phyloP scores from a whole-genome alignment of 2,113 vertebrate genomes.

The Elaphurus davidianus region DNA sequence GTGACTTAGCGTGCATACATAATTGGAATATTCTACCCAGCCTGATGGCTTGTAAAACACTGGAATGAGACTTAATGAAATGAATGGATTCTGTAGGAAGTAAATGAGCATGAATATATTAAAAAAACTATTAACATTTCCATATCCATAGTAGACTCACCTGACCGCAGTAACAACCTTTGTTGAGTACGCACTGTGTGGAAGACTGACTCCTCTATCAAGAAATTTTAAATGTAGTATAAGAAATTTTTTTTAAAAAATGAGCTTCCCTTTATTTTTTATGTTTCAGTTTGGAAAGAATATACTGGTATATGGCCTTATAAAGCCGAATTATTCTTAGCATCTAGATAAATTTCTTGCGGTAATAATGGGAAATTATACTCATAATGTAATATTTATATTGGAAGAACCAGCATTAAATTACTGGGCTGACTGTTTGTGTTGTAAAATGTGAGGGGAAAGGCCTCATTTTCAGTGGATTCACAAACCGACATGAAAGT shows the following conservation, averaged over 20 bases:
- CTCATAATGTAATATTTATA: constrained; percentile 53
- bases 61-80: neutral
- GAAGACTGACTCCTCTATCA: neutral
- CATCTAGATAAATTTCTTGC: constrained; percentile 68
- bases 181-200: neutral
- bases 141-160: neutral
- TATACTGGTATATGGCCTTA: constrained; percentile 51
- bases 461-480: constrained; percentile 44
- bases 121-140: neutral
- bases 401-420: constrained; percentile 65
- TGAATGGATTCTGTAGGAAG: neutral
- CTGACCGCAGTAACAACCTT: neutral
- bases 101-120: neutral
- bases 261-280: neutral
- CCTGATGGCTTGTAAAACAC: neutral
- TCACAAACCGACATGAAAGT: constrained; percentile 58
- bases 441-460: constrained; percentile 37
- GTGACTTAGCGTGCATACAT: neutral
- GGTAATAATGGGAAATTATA: constrained; percentile 70
- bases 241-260: constrained; percentile 20
- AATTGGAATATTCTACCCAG: neutral
- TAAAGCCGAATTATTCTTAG: constrained; percentile 71
- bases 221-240: neutral
- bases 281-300: constrained; percentile 48
- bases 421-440: constrained; percentile 54